phyloP scores from a whole-genome alignment of 2,113 vertebrate genomes.

The Alexandromys fortis region DNA sequence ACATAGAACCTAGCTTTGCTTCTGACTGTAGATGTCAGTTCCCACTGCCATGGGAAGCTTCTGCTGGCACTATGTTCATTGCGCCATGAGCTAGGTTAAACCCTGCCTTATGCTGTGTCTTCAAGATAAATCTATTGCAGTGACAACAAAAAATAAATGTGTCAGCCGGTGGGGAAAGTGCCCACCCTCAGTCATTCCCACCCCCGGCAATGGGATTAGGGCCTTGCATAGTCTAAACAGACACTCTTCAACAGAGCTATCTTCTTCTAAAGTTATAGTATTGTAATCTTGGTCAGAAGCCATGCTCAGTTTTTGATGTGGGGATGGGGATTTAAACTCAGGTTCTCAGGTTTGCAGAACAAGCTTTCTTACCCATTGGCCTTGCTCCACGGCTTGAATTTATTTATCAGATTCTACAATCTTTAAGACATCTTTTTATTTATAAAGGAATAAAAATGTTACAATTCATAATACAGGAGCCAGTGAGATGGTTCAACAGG shows the following conservation, averaged over 20 bases:
- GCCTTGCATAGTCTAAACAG: not conserved
- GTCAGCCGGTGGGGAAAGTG: not conserved
- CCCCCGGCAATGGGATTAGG: not conserved
- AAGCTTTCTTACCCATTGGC: not conserved
- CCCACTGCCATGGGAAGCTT: not conserved
- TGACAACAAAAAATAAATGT: not conserved
- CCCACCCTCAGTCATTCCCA: too few species aligned
- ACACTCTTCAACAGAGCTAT: too few species aligned
- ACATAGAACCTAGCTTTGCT: not conserved
- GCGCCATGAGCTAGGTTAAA: not conserved
- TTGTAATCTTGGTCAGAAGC: not conserved
- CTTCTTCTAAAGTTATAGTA: not conserved
- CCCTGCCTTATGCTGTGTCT: not conserved
- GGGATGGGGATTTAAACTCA: not conserved
- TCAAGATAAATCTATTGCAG: not conserved
- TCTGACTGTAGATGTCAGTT: not conserved
- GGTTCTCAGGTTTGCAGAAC: not conserved
- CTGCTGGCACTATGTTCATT: not conserved
- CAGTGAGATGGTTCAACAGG: not conserved
- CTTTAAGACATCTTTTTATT: not conserved
- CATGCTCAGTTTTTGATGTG: not conserved
- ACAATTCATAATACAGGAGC: not conserved
- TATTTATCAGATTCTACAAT: not conserved
- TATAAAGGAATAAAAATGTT: not conserved
- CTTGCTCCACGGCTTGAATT: not conserved